Conservation (phyloP, 2,113 vertebrate species). For the Columbina picui region DNA sequence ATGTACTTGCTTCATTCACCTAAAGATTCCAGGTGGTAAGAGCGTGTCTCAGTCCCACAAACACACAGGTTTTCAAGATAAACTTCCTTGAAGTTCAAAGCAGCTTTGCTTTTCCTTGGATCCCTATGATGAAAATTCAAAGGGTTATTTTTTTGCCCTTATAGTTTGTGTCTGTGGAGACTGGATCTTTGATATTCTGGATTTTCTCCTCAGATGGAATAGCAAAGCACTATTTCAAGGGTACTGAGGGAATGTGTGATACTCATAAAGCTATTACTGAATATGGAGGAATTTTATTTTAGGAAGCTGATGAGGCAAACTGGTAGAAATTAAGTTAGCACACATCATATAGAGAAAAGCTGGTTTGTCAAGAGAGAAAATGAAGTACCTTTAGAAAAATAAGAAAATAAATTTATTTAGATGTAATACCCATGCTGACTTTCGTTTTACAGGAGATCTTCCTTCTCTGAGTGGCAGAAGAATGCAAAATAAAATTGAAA, state of each 20-base stretch:
- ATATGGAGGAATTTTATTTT: background rate
- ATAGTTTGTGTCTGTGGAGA: background rate
- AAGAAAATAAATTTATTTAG: background rate
- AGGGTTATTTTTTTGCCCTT: background rate
- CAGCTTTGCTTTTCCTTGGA: background rate
- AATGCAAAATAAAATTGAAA: background rate
- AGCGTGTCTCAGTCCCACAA: background rate
- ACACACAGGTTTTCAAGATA: background rate
- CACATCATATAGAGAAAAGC: background rate
- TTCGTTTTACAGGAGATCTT: background rate
- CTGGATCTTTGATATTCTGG: background rate
- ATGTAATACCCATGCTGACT: accelerated
- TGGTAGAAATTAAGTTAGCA: background rate
- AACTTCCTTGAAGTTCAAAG: background rate
- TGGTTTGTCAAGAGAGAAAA: background rate
- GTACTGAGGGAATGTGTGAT: background rate
- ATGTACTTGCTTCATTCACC: accelerated
- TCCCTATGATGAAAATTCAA: background rate
- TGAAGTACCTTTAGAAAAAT: background rate
- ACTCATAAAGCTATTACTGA: background rate
- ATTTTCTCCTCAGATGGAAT: background rate
- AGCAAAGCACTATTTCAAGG: background rate
- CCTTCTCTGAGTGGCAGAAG: background rate
- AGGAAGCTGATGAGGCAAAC: background rate
- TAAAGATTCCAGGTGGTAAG: background rate